These are phyloP conservation scores for Rostratula benghalensis DNA, from an alignment of 2,113 vertebrate species.

Conservation along the genomic window DNA sequence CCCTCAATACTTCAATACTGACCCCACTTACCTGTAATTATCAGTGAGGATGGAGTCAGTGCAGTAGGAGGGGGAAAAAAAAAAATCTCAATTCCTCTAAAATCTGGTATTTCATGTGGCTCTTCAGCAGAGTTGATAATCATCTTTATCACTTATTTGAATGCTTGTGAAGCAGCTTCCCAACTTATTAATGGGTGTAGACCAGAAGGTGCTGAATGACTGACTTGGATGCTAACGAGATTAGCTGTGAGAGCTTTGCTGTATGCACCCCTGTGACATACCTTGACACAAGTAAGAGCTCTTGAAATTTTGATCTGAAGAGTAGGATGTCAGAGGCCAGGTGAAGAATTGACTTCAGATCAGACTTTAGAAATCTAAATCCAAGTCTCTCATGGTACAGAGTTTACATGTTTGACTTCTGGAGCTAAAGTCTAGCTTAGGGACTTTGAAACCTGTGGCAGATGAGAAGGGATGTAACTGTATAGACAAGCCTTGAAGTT, in stretches of 20 bases:
- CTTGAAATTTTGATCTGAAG: rapidly evolving
- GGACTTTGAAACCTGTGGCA: neutral
- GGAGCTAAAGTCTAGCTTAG: neutral
- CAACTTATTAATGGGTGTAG: neutral
- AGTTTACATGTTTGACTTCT: neutral
- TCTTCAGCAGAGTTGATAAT: neutral
- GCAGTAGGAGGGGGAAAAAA: neutral
- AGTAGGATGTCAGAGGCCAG: neutral
- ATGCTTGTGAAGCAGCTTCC: neutral
- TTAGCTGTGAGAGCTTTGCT: neutral
- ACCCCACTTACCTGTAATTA: neutral
- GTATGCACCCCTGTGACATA: neutral
- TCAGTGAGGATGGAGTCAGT: neutral
- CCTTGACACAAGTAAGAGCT: neutral
- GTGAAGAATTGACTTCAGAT: neutral
- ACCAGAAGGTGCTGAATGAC: neutral
- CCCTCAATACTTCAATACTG: too few relatives aligned
- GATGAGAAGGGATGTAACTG: neutral
- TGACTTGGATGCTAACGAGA: neutral
- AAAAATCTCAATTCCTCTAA: neutral
- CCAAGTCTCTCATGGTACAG: too few relatives aligned
- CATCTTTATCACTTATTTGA: neutral
- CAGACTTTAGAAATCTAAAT: neutral
- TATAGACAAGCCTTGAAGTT: neutral
- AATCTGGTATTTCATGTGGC: neutral